phyloP scores from a whole-genome alignment of 2,113 vertebrate genomes.

The Alces alces region DNA sequence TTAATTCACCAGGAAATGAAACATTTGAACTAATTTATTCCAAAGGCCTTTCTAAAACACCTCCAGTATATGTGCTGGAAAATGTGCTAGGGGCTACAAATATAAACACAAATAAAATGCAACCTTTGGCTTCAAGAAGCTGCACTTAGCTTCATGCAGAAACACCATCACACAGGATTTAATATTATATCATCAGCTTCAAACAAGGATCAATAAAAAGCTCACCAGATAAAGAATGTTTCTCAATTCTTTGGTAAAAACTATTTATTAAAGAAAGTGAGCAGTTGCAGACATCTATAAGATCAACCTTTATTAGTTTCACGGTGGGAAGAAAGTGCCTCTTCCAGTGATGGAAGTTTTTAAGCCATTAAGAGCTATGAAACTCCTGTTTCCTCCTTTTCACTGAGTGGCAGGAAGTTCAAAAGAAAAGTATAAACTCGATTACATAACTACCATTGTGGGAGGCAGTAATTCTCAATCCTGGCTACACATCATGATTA shows the following conservation, averaged over 20 bases:
- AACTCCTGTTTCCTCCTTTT: neutral
- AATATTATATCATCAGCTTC: neutral
- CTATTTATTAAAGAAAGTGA: neutral
- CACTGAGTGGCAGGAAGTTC: neutral
- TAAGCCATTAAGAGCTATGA: neutral
- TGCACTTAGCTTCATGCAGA: neutral
- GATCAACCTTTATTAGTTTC: neutral
- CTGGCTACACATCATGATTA: fast-evolving
- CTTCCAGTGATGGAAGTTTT: neutral
- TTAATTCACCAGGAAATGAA: constrained; percentile 35
- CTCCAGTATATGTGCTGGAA: neutral
- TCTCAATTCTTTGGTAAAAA: neutral
- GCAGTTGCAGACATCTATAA: neutral
- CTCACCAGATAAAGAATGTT: neutral
- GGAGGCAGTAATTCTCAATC: neutral
- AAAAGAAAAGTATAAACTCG: neutral
- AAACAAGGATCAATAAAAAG: neutral
- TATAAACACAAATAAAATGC: neutral
- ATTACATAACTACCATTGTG: neutral
- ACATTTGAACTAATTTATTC: constrained; percentile 7
- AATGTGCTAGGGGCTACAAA: neutral
- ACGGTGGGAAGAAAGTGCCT: neutral
- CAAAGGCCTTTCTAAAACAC: constrained; percentile 26
- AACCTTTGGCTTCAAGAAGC: neutral
- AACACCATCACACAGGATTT: neutral